Evolutionary conservation across 2,888 invertebrate species (phyloP).

Genomic region (Phortica magna): DNA sequence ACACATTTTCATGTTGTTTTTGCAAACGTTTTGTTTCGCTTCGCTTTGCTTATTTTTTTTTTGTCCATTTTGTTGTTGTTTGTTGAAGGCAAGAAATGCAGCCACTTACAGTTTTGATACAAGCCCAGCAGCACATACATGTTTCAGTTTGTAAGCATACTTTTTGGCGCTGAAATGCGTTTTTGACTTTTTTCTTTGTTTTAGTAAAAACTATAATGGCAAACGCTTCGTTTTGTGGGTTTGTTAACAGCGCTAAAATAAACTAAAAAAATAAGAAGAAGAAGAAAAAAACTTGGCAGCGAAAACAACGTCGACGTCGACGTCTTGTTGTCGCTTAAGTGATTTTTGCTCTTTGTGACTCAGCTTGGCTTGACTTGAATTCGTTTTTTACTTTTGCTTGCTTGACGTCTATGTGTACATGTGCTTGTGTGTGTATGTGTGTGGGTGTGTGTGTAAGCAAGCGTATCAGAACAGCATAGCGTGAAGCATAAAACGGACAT

Average conservation of each 20-base stretch:
- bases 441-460: background rate
- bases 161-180: background rate
- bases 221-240: too few relatives aligned
- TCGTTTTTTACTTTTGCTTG: background rate
- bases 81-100: conserved; percentile 7
- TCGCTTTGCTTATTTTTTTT: background rate
- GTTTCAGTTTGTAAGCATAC: background rate
- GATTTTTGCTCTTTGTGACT: conserved; percentile 12
- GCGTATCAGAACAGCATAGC: too few relatives aligned
- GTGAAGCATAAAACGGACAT: background rate
- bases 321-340: conserved; percentile 21
- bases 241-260: background rate
- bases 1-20: conserved; percentile 62
- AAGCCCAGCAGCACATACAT: background rate
- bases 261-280: background rate
- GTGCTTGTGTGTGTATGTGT: too few relatives aligned
- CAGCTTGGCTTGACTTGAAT: background rate
- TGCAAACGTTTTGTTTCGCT: background rate
- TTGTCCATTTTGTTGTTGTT: background rate
- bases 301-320: conserved; percentile 2
- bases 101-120: conserved; percentile 16
- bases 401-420: too few relatives aligned
- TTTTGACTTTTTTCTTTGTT: background rate
- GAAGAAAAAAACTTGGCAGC: conserved; percentile 13
- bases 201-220: background rate